Percentiles rank a stretch among this genome's conserved stretches.
Evolutionary conservation across 1,140 invertebrate genomes (phyloP).

Genomic region (Caenorhabditis brenneri): DNA sequence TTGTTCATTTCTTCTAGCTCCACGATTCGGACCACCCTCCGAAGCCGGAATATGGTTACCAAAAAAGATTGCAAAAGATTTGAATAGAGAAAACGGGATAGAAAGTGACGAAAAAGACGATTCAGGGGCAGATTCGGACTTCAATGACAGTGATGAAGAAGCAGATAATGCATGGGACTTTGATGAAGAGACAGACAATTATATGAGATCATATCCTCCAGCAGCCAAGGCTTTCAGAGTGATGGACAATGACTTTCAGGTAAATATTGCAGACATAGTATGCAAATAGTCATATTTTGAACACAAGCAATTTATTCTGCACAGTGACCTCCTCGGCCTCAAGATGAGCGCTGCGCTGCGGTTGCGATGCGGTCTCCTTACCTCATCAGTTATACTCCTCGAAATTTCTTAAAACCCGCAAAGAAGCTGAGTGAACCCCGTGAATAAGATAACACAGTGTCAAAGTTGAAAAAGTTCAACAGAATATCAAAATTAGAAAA

Average conservation of each 20-base stretch:
- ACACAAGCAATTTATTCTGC: too few species aligned
- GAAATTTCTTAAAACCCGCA: too few species aligned
- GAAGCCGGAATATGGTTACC: not conserved
- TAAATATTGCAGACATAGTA: not conserved
- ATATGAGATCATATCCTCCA: conserved; percentile 1
- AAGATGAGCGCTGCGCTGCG: not conserved
- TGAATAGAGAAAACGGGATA: not conserved
- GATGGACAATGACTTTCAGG: not conserved
- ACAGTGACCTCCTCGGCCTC: too few species aligned
- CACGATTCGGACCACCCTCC: not conserved
- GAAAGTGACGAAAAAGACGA: not conserved
- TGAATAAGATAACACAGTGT: too few species aligned
- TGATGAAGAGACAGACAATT: not conserved
- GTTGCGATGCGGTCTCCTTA: not conserved
- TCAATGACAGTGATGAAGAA: not conserved
- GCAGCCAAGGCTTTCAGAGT: not conserved
- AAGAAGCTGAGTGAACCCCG: too few species aligned
- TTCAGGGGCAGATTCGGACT: not conserved
- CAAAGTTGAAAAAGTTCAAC: too few species aligned
- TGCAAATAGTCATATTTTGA: too few species aligned
- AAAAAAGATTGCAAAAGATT: not conserved
- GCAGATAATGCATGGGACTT: not conserved
- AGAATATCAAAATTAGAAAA: too few species aligned
- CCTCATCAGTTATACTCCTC: too few species aligned
- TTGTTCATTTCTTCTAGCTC: not conserved